Percentiles rank a stretch among this genome's conserved stretches.
These are phyloP conservation scores for Pterocles orientalis DNA, from an alignment of 2,113 vertebrate species.

Conservation along the genomic window DNA sequence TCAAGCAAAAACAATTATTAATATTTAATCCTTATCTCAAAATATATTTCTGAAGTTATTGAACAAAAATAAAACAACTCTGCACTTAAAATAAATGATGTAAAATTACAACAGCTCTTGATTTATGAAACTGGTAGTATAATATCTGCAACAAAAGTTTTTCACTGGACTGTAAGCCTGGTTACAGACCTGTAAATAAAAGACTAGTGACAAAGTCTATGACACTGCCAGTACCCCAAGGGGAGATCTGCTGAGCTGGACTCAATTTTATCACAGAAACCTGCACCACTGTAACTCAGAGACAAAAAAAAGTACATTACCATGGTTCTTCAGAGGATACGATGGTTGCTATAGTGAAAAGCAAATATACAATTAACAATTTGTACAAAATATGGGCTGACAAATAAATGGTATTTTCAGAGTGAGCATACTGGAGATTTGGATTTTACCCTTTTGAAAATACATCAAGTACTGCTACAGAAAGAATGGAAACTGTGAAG, in stretches of 20 bases:
- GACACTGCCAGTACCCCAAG: background rate
- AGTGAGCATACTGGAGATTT: background rate
- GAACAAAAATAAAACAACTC: slow-evolving; percentile 36
- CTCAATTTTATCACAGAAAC: background rate
- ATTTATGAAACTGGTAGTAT: background rate
- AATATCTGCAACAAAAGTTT: background rate
- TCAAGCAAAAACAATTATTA: background rate
- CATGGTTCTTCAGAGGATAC: background rate
- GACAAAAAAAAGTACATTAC: background rate
- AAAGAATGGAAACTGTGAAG: background rate
- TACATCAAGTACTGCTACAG: background rate
- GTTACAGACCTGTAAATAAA: slow-evolving; percentile 12
- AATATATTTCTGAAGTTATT: background rate
- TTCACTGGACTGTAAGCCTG: background rate
- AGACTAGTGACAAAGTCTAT: background rate
- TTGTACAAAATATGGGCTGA: background rate
- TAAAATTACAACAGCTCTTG: slow-evolving; percentile 11
- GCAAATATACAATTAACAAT: background rate
- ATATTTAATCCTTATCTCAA: slow-evolving; percentile 18
- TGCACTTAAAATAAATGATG: slow-evolving; percentile 22
- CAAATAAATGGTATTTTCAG: background rate
- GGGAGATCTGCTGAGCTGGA: background rate
- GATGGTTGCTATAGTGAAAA: background rate
- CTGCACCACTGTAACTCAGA: background rate
- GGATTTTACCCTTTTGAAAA: background rate